phyloP scores from a whole-genome alignment of 2,113 vertebrate species.

The Condylura cristata region DNA sequence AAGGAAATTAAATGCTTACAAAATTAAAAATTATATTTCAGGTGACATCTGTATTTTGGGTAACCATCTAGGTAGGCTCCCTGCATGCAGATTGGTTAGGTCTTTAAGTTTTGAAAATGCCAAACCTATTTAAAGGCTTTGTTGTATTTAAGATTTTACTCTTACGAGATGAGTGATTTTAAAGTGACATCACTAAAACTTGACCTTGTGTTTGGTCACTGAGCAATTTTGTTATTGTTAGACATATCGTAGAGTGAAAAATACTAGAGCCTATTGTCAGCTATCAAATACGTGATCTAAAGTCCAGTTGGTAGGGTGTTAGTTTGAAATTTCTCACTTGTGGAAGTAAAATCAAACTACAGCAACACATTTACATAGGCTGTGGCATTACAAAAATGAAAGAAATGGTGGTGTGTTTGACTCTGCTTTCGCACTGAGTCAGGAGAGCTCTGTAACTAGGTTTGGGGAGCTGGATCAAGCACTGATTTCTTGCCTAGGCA shows the following conservation, averaged over 20 bases:
- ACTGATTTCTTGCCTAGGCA: background rate
- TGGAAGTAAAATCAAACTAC: background rate
- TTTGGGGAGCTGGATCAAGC: background rate
- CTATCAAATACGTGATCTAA: background rate
- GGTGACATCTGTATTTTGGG: background rate
- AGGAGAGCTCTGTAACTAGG: conserved; percentile 38
- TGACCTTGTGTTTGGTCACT: background rate
- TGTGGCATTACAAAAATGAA: conserved; percentile 53
- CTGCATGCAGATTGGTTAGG: background rate
- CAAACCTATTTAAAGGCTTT: conserved; percentile 52
- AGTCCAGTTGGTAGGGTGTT: background rate
- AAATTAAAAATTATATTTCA: background rate
- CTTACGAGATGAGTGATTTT: background rate
- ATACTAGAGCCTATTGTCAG: background rate
- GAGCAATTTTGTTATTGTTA: background rate
- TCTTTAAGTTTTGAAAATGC: conserved; percentile 50
- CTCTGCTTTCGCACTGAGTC: conserved; percentile 65
- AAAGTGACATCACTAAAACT: background rate
- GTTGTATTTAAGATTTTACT: conserved; percentile 28
- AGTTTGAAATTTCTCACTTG: background rate
- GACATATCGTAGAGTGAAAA: background rate
- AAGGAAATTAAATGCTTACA: conserved; percentile 66
- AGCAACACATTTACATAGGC: conserved; percentile 18
- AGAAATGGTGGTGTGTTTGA: conserved; percentile 74
- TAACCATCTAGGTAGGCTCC: conserved; percentile 1